Evolutionary conservation across 2,888 invertebrate species (phyloP), one percentile per base, ranked within the genome.

Genomic region (Eurois occulta): DNA sequence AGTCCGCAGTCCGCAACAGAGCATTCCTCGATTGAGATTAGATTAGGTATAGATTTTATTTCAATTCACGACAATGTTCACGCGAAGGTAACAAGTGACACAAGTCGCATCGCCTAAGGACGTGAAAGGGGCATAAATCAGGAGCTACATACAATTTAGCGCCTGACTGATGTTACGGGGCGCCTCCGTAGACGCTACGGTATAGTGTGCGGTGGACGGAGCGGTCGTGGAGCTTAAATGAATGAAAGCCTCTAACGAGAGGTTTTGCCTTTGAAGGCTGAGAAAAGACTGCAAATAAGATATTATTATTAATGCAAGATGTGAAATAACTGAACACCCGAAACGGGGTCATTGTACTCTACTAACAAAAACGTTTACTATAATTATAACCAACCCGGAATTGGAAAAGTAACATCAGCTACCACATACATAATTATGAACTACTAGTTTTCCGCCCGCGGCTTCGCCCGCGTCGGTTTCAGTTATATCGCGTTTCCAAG

Each of bases 141-240:
- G n/a, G 28, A 58, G 66, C 66, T 16, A 60, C 48, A 46, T 18
- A 65, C 21, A 16, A 21, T 13, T 48, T 41, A 21, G 43, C 28
- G 28, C 41, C 16, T 81, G 82, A 81, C 52, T 82, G 43, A 67
- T 75, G 48, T 35, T 35, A 81, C 41, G 41, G 28, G 18, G 35
- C 1, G 48, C 35, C 66, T 48, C 41, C 0, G 55, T 52, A 46
- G 18, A 24, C 38, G 65, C 38, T n/a, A 64, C 32, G 8, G 18
- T 60, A 2, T n/a, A 24, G 32, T 28, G 13, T 60, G 58, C 18
- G n/a, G 52, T 52, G 62, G 28, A 62, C 18, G 13, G 24, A 11
- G 41, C 32, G 28, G 58, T 81, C 3, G 28, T 41, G 35, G 41
- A 81, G 66, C 81, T 60, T 74, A 48, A 65, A 46, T 32, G 32